Conservation (phyloP, 2,113 vertebrate genomes). For the Polyodon spathula region DNA sequence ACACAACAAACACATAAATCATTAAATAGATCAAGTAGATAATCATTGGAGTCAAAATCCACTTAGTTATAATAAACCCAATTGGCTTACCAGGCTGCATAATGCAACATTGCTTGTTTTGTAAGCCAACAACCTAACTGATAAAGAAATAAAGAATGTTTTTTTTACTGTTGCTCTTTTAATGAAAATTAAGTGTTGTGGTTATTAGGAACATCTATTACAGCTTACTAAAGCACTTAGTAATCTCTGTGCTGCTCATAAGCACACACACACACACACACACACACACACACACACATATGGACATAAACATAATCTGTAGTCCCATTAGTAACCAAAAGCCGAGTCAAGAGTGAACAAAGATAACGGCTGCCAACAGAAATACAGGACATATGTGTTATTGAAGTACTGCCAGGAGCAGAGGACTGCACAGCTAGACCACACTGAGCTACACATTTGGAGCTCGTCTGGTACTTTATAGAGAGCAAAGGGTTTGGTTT, state of each 20-base stretch:
- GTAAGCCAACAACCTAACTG: too few species aligned
- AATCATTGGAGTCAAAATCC: too few species aligned
- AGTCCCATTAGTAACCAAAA: constrained; percentile 9
- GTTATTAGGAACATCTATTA: too few species aligned
- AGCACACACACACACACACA: constrained; percentile 8
- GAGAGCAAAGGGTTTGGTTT: not conserved
- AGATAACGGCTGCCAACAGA: constrained; percentile 10
- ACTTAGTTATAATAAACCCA: too few species aligned
- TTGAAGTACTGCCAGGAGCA: not conserved
- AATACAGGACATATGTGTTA: constrained; percentile 5
- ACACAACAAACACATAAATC: too few species aligned
- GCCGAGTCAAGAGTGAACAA: constrained; percentile 18
- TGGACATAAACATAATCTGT: not conserved
- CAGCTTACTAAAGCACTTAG: too few species aligned
- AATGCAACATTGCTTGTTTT: too few species aligned
- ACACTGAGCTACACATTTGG: not conserved
- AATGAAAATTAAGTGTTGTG: too few species aligned
- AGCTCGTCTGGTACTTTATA: not conserved
- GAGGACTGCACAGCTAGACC: not conserved
- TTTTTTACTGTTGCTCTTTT: too few species aligned
- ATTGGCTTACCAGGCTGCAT: too few species aligned
- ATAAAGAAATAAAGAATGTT: too few species aligned
- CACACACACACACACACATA: constrained; percentile 10
- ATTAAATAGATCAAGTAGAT: too few species aligned
- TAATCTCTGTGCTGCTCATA: constrained; percentile 18